These are phyloP conservation scores for Nanorana parkeri DNA, from an alignment of 2,113 vertebrate genomes.

Conservation along the genomic window DNA sequence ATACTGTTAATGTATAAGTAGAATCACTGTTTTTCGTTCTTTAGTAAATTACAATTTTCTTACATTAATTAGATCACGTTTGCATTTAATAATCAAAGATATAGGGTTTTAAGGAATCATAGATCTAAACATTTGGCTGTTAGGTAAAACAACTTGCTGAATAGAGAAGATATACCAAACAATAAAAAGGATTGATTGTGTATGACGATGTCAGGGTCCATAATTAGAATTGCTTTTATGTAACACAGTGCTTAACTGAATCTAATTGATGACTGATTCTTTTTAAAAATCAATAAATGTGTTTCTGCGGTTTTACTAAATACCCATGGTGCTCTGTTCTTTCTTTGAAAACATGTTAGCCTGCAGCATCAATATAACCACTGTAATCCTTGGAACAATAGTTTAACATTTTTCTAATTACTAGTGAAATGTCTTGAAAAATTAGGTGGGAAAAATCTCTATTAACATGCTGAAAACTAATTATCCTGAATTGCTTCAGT, in stretches of 20 bases:
- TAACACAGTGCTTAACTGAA: background rate
- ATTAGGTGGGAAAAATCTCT: background rate
- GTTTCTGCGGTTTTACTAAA: background rate
- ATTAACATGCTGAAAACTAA: background rate
- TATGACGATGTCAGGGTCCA: background rate
- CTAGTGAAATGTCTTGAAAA: background rate
- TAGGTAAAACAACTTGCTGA: background rate
- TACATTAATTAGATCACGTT: too few species aligned
- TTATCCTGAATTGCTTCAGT: background rate
- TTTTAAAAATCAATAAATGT: background rate
- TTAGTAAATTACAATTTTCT: too few species aligned
- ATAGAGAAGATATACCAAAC: background rate
- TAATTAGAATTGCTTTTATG: conserved; percentile 5
- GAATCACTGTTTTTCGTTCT: too few species aligned
- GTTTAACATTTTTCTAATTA: conserved; percentile 6
- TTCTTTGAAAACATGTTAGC: background rate
- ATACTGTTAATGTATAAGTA: too few species aligned
- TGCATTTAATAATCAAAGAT: too few species aligned
- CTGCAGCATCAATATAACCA: background rate
- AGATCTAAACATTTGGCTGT: too few species aligned
- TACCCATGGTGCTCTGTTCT: background rate
- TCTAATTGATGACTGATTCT: background rate
- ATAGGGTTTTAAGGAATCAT: too few species aligned
- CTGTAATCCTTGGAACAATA: background rate
- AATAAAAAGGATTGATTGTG: background rate